Evolutionary conservation across 2,797 vertebrate species (phyloP).

Genomic region (Pangasius macronema): DNA sequence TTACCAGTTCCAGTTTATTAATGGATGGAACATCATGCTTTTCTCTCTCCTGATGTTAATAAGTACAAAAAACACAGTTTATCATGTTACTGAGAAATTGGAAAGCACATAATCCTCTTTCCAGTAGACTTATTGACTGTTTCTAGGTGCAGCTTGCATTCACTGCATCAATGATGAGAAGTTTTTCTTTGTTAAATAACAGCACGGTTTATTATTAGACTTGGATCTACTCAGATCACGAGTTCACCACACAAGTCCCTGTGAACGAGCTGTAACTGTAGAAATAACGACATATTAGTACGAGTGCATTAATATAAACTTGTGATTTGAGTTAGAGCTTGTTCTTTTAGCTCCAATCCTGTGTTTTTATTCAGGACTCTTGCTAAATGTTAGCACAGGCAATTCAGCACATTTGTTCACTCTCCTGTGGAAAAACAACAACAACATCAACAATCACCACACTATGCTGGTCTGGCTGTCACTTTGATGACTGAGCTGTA

Average conservation of each 20-base stretch:
- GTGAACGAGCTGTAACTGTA: not conserved
- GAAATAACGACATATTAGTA: no score
- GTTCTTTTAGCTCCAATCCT: no score
- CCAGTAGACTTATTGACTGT: no score
- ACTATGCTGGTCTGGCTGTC: slow-evolving; percentile 22
- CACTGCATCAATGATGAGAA: no score
- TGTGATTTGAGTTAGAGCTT: not conserved
- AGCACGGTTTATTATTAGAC: no score
- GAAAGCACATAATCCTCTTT: no score
- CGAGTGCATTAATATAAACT: no score
- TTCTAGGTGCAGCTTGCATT: no score
- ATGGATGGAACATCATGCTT: not conserved
- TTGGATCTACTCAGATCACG: no score
- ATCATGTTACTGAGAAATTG: not conserved
- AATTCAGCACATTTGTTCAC: not conserved
- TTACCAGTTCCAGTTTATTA: not conserved
- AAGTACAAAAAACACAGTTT: not conserved
- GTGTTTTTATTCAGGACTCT: not conserved
- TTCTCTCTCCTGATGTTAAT: no score
- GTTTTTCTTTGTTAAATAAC: no score
- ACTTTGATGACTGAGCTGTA: slow-evolving; percentile 36
- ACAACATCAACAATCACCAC: not conserved
- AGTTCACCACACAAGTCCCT: not conserved
- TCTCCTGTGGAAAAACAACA: not conserved
- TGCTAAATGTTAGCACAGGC: not conserved